Percentiles rank a stretch among this genome's conserved stretches.
Conservation (phyloP, 2,797 vertebrate genomes). For the Pangasius krempfi region DNA sequence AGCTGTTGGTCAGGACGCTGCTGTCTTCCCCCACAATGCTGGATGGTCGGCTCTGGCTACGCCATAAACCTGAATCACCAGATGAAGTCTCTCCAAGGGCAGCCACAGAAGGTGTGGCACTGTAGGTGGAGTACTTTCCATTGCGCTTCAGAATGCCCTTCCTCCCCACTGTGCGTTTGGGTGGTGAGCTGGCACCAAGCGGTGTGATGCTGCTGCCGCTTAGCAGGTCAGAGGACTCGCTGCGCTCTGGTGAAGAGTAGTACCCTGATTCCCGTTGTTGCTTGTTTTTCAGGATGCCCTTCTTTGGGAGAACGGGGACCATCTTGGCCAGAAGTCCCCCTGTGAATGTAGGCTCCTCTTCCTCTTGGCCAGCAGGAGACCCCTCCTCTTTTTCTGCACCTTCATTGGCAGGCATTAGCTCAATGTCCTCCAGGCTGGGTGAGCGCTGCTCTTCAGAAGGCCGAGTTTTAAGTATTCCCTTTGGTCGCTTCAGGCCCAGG, state of each 20-base stretch:
- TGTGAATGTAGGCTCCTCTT: slow-evolving; percentile 68
- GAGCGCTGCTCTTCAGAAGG: slow-evolving; percentile 87
- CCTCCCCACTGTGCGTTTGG: slow-evolving; percentile 80
- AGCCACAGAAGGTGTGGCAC: slow-evolving; percentile 60
- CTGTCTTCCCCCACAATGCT: slow-evolving; percentile 93
- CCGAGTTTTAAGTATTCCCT: slow-evolving; percentile 93
- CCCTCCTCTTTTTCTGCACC: slow-evolving; percentile 71
- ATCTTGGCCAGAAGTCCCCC: slow-evolving; percentile 80
- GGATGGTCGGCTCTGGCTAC: slow-evolving; percentile 94
- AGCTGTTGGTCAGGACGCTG: slow-evolving; percentile 79
- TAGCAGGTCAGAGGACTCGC: slow-evolving; percentile 92
- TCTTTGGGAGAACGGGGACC: slow-evolving; percentile 88
- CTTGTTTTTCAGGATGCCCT: slow-evolving; percentile 98
- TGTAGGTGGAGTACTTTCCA: slow-evolving; percentile 90
- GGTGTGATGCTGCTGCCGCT: slow-evolving; percentile 74
- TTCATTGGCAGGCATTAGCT: slow-evolving; percentile 74
- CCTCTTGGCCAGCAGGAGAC: slow-evolving; percentile 67
- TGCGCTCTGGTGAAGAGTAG: slow-evolving; percentile 97
- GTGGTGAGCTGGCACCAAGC: slow-evolving; percentile 74
- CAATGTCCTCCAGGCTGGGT: slow-evolving; percentile 83
- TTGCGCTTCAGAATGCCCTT: slow-evolving; percentile 97
- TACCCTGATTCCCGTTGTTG: slow-evolving; percentile 98
- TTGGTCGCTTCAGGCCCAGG: slow-evolving; percentile 89
- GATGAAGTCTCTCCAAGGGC: slow-evolving; percentile 73
- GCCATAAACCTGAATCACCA: slow-evolving; percentile 82